Evolutionary conservation across 2,888 invertebrate genomes (phyloP).

Genomic region (Magallana nippona): DNA sequence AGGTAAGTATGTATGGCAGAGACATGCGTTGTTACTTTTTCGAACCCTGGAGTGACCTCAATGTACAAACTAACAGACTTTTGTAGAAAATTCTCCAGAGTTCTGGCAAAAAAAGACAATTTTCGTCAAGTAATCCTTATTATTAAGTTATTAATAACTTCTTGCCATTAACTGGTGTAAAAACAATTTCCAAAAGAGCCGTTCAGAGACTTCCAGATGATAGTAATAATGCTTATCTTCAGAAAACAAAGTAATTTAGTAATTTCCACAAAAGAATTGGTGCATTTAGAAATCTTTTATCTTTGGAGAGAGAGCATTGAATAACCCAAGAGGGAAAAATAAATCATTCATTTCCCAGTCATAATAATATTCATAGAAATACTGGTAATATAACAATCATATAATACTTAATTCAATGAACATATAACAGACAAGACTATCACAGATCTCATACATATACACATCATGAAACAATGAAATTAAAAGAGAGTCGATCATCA

Average conservation of each 20-base stretch:
- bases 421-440: too few relatives aligned
- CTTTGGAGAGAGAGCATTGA: background rate
- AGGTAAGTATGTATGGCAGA: too few relatives aligned
- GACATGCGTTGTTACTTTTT: too few relatives aligned
- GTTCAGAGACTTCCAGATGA: background rate
- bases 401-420: background rate
- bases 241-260: background rate
- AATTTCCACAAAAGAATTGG: background rate
- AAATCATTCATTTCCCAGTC: background rate
- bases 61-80: too few relatives aligned
- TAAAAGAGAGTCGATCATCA: too few relatives aligned
- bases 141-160: slow-evolving; percentile 7
- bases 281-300: background rate
- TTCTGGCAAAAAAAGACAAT: background rate
- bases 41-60: too few relatives aligned
- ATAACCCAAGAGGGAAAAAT: background rate
- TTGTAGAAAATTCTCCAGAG: too few relatives aligned
- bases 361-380: background rate
- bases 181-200: background rate
- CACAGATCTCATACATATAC: too few relatives aligned
- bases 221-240: background rate
- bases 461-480: too few relatives aligned
- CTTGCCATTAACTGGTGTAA: background rate
- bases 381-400: background rate
- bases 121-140: background rate